Percentiles rank a stretch among this genome's conserved stretches.
These are phyloP conservation scores for Porites lobata DNA, from an alignment of 92 coral and sea anemone species.

Conservation along the genomic window DNA sequence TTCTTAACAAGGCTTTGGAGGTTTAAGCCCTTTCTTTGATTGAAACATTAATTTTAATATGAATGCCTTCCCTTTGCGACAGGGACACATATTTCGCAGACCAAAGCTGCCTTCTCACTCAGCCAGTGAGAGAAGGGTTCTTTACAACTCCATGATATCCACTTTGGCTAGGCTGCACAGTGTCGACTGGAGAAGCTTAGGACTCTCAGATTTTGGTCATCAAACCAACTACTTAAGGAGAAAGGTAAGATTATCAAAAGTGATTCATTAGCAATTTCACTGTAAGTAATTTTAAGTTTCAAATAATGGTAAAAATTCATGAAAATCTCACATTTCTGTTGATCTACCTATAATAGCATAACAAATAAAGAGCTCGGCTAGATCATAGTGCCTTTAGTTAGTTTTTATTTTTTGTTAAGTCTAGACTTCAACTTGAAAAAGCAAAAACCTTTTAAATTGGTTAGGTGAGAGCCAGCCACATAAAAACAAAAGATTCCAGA, in stretches of 20 bases:
- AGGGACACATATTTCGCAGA: constrained; percentile 90
- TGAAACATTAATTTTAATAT: not conserved
- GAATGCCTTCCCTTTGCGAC: not conserved
- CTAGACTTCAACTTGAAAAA: too few relatives aligned
- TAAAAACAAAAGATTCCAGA: too few relatives aligned
- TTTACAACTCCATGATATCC: constrained; percentile 66
- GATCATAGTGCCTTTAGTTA: too few relatives aligned
- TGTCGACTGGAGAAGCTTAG: constrained; percentile 77
- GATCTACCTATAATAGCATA: too few relatives aligned
- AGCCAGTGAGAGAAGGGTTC: constrained; percentile 56
- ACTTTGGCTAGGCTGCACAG: constrained; percentile 90
- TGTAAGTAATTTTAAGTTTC: too few relatives aligned
- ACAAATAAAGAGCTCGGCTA: too few relatives aligned
- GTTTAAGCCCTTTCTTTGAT: not conserved
- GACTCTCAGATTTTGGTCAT: constrained; percentile 84
- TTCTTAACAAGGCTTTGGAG: not conserved
- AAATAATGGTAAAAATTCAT: too few relatives aligned
- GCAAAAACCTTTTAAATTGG: too few relatives aligned
- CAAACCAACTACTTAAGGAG: constrained; percentile 80
- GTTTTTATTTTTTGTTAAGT: too few relatives aligned
- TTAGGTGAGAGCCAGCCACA: too few relatives aligned
- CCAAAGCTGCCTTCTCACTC: constrained; percentile 50
- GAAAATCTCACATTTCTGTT: too few relatives aligned
- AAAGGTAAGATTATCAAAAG: constrained; percentile 66
- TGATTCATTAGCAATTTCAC: too few relatives aligned